Evolutionary conservation across 2,113 vertebrate genomes (phyloP), one percentile per base, ranked within the genome.

Genomic region (Bostrychus sinensis): DNA sequence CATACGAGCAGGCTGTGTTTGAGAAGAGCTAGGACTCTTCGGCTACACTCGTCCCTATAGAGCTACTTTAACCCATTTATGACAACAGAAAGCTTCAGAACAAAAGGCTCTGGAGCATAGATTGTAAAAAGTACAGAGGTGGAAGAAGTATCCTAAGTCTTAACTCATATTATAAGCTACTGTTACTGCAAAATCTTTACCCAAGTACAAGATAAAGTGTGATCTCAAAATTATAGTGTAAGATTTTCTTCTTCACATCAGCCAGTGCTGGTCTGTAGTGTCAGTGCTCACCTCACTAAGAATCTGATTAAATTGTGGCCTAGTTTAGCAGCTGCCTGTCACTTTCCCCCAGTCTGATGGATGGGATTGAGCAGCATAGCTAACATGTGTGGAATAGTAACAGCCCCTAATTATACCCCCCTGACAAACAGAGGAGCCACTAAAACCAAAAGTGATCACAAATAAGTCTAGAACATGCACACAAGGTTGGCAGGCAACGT

Each of bases 251-350:
- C n/a, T n/a, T 20, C 57, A 26, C 25, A 45, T n/a, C 48, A 43
- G 67, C 59, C 34, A 13, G 46, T 70, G 38, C 71, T 1, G 69
- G 70, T 78, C 25, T n/a, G n/a, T n/a, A n/a, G n/a, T n/a, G n/a
- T 12, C 75, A 41, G 64, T 25, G 17, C 68, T 84, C 72, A 59
- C 62, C 70, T 70, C 62, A 57, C 37, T 55, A 78, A 80, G 58
- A 61, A 69, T 70, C 55, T 76, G 82, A 81, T 82, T 81, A 77
- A 77, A 73, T 72, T 67, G 75, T 60, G 61, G 72, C 71, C 75
- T n/a, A 54, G 60, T 70, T 73, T 76, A 78, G 71, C 81, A 70
- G 82, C 70, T 56, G 66, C 67, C 61, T 64, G 86, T 84, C 86
- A 78, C 71, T 59, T 56, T 73, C 59, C 13, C 22, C 46, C 65